Conservation (phyloP, 1,140 invertebrate genomes). For the Hylaeus anthracinus region DNA sequence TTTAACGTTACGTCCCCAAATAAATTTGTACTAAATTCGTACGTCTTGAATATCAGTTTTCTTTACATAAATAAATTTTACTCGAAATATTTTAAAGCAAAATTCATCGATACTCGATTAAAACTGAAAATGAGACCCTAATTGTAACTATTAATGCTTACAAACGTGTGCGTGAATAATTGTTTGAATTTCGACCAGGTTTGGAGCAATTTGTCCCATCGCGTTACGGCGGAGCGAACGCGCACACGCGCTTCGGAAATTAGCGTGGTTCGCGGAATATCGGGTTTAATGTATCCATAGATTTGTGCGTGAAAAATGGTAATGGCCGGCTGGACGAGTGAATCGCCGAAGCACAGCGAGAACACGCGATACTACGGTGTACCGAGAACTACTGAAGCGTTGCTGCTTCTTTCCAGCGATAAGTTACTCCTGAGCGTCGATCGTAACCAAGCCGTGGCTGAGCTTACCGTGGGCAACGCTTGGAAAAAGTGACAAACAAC, state of each 20-base stretch:
- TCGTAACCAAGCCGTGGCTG: background rate
- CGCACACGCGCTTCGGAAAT: background rate
- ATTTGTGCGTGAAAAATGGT: slow-evolving; percentile 27
- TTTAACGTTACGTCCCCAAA: no score
- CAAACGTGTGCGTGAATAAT: no score
- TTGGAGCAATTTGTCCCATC: no score
- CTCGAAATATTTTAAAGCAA: no score
- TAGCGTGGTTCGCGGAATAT: slow-evolving; percentile 17
- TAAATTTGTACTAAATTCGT: no score
- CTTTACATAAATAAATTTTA: no score
- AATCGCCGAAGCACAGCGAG: background rate
- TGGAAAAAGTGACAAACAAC: slow-evolving; percentile 40
- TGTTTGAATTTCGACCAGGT: no score
- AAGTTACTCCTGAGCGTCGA: slow-evolving; percentile 25
- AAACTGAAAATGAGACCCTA: no score
- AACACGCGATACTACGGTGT: slow-evolving; percentile 14
- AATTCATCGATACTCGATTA: no score
- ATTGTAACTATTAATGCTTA: no score
- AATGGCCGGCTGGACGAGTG: slow-evolving; percentile 15
- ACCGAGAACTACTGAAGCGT: slow-evolving; percentile 30
- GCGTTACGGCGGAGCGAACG: no score
- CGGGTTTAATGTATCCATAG: slow-evolving; percentile 30
- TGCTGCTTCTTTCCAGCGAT: slow-evolving; percentile 20
- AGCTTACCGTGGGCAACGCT: background rate
- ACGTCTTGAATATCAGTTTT: no score